Base-by-base conservation (phyloP, 2,888 invertebrate genomes). In the Argyresthia goedartella region DNA sequence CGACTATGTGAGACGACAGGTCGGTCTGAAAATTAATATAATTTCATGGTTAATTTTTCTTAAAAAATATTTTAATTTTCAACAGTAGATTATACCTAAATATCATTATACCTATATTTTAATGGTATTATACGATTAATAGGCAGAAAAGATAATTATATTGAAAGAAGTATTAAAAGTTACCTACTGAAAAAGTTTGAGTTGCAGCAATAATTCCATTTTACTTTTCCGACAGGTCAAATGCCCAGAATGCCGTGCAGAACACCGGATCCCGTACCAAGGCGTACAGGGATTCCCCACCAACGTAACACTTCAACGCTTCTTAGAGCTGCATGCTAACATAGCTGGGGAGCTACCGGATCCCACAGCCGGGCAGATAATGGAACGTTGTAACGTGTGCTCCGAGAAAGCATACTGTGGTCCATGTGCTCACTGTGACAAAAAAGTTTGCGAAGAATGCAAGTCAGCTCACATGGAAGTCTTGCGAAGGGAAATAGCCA, bases 231-330 rank as follows among this genome's bases (percentile, higher is more conserved):
- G 73, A 11, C 81, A 94, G 94, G 95, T 98, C 56, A 97, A 97
- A 89, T 98, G 98, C 88, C 98, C 98, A 71, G 98, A 98, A 91
- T 98, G 98, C 78, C 92, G 98, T 57, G 96, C 97, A 54, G 98
- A 98, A 85, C 98, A 98, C 87, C 91, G 97, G 62, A 96, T 98
- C 69, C 97, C 98, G 46, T 96, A 96, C 81, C 95, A 95, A 84
- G 98, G 98, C 45, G 93, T 96, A 6, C 94, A 95, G 72, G 95
- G 95, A 56, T 98, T 96, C 76, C 98, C 98, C 51, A 97, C 96
- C 72, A 98, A 98, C 85, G 96, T 98, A 42, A 98, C 98, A 55
- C 89, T 98, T 49, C 95, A 96, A 79, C 90, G 97, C 65, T 98
- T 98, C 81, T 88, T 98, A 67, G 98, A 98, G 73, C 89, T 98